A percentile compares a stretch with the other conserved stretches of the same genome.
Evolutionary conservation across 2,888 invertebrate genomes (phyloP).

Genomic region (Lagria hirta): DNA sequence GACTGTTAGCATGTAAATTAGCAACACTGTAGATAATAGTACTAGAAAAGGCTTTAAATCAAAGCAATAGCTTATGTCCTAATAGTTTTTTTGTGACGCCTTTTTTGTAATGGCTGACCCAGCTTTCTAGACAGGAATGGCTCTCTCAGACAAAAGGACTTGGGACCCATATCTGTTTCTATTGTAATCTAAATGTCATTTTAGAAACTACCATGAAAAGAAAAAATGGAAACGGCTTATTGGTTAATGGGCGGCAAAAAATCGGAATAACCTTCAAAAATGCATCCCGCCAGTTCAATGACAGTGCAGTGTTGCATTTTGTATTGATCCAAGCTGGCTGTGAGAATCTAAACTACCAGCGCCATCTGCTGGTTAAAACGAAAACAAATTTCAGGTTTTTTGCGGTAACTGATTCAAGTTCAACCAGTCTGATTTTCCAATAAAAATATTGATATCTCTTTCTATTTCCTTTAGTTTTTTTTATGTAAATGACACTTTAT

Average conservation of each 20-base stretch:
- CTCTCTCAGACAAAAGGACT: conserved; percentile 29
- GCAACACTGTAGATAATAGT: too few species aligned
- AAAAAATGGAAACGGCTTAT: conserved; percentile 5
- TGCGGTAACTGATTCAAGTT: conserved; percentile 14
- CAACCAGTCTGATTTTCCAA: too few species aligned
- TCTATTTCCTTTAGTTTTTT: too few species aligned
- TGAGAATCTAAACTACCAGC: conserved; percentile 31
- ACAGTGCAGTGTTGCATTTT: conserved; percentile 14
- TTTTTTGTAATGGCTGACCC: conserved; percentile 41
- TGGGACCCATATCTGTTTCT: conserved; percentile 24
- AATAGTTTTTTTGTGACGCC: conserved; percentile 37
- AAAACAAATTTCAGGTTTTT: too few species aligned
- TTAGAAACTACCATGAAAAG: conserved; percentile 14
- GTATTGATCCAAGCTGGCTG: conserved; percentile 34
- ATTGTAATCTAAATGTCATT: conserved; percentile 15
- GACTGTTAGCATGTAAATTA: too few species aligned
- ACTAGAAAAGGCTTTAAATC: too few species aligned
- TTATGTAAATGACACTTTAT: too few species aligned
- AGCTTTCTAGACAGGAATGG: conserved; percentile 33
- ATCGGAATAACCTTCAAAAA: too few species aligned
- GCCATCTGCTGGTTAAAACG: conserved; percentile 42
- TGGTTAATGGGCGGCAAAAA: conserved; percentile 14
- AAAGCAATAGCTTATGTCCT: too few species aligned
- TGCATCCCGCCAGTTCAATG: conserved; percentile 5
- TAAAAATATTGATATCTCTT: too few species aligned